A percentile compares a stretch with the other conserved stretches of the same genome.
phyloP scores from a whole-genome alignment of 2,888 invertebrate species.

The Resseliella maxima region DNA sequence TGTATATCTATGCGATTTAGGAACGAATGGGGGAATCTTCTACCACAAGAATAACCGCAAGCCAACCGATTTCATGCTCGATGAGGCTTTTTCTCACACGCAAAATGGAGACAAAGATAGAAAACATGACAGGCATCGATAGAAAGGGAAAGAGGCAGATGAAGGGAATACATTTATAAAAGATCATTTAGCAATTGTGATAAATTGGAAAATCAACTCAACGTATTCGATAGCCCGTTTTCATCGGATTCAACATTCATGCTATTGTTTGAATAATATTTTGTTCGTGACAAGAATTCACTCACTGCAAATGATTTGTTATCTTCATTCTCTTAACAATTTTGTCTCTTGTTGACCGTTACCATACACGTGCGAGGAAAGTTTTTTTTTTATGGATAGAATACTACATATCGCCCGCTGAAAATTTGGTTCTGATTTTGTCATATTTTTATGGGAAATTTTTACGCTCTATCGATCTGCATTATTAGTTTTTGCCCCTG shows the following conservation, averaged over 20 bases:
- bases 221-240: not conserved
- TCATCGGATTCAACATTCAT: not conserved
- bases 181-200: not conserved
- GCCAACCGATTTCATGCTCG: not conserved
- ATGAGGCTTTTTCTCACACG: not conserved
- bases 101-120: not conserved
- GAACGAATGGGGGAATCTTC: no score
- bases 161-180: no score
- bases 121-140: no score
- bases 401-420: no score
- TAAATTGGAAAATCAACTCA: not conserved
- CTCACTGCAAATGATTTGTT: conserved; percentile 7
- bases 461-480: no score
- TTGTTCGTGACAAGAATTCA: not conserved
- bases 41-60: not conserved
- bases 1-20: no score
- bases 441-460: no score
- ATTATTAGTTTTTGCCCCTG: no score
- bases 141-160: no score
- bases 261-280: not conserved
- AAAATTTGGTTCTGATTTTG: no score
- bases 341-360: not conserved
- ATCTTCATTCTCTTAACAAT: not conserved
- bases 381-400: no score
- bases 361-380: no score